These are phyloP conservation scores for Mus spretus DNA, from an alignment of 2,797 vertebrate genomes.

Conservation along the genomic window DNA sequence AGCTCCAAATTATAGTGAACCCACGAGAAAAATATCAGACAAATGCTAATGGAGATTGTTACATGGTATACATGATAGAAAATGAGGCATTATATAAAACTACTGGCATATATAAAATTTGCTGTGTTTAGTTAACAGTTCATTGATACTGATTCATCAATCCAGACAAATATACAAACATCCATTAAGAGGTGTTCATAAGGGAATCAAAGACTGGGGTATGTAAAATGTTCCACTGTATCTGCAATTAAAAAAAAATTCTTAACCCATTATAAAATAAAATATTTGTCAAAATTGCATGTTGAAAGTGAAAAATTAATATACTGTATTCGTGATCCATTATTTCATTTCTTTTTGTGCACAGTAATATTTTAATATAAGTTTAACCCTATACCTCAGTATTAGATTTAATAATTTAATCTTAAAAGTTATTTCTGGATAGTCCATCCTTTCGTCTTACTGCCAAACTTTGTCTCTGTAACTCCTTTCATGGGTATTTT, in stretches of 20 bases:
- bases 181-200: background rate
- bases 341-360: background rate
- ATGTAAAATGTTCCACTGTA: background rate
- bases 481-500: too few relatives aligned
- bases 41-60: background rate
- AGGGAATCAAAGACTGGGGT: accelerated
- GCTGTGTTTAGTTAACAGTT: background rate
- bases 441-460: too few relatives aligned
- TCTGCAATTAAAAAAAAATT: background rate
- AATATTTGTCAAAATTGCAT: background rate
- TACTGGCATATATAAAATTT: background rate
- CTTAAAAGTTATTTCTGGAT: background rate
- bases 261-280: conserved; percentile 1
- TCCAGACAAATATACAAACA: background rate
- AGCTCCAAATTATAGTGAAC: background rate
- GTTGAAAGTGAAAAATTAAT: background rate
- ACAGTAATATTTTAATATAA: background rate
- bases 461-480: too few relatives aligned
- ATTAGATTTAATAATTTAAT: background rate
- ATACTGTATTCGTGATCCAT: background rate
- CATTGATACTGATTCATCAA: background rate
- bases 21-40: background rate
- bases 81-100: background rate
- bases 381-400: background rate
- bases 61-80: background rate